Evolutionary conservation across 2,888 invertebrate genomes (phyloP), one percentile per base, ranked within the genome.

Genomic region (Scelioninae gen. 1): DNA sequence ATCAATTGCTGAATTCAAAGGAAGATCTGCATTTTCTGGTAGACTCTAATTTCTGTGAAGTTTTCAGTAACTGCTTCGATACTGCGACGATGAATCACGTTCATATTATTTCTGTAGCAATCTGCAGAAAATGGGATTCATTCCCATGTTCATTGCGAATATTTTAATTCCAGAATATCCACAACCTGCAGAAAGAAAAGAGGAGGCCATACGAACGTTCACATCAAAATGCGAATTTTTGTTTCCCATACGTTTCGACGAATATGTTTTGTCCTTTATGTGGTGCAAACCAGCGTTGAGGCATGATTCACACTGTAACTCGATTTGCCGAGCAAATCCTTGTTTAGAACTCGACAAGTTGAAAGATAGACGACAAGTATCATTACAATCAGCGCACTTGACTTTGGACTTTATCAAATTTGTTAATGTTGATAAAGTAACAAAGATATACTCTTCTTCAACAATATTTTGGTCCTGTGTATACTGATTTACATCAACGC

Each of bases 251-350:
- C 51, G 23, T 51, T 16, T 51, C 23, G 51, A 51, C 1, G 51
- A 51, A 51, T 51, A 51, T 51, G 51, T 51, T 51, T 51, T 51
- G 51, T 10, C n/a, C 13, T 51, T 51, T 23, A 51, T 23, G 16
- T 9, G 51, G 16, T 51, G 23, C 51, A 51, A 51, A 51, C 51
- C 51, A 51, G 51, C 51, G 23, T 23, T 51, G 51, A 51, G 51
- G 23, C 51, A 51, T 16, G 51, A 51, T 23, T 51, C 51, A 51
- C 51, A 16, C 23, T 34, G 34, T 9, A 34, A 34, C 34, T 34
- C 34, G 34, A 34, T 34, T 34, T 34, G 34, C 34, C 34, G 34
- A 34, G 34, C 34, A 34, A 34, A 34, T 34, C 34, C 34, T 34
- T 34, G 34, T 34, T 34, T 34, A 9, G 34, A 5, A 34, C 34